Evolutionary conservation across 2,113 vertebrate species (phyloP).

Genomic region (Falcunculus frontatus): DNA sequence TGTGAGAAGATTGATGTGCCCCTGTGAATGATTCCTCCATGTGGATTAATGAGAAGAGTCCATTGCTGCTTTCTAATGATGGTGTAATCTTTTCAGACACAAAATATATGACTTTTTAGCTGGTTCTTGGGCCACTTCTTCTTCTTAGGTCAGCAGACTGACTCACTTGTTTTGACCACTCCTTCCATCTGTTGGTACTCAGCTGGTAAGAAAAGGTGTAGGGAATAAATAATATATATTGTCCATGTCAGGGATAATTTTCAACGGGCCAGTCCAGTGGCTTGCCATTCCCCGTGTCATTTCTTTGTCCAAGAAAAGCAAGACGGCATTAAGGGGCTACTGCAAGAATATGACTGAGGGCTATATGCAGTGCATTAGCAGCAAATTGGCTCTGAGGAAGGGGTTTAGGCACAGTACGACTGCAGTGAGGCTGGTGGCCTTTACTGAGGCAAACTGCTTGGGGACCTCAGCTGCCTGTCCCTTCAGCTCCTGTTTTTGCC

Average conservation of each 20-base stretch:
- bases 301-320: background rate
- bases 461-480: background rate
- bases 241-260: background rate
- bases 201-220: background rate
- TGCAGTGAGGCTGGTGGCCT: background rate
- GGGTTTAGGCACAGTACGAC: accelerated
- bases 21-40: background rate
- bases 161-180: background rate
- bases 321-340: background rate
- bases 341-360: background rate
- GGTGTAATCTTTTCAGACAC: background rate
- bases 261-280: accelerated
- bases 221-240: background rate
- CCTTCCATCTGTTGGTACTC: background rate
- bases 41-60: constrained; percentile 2
- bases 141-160: background rate
- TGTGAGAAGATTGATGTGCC: background rate
- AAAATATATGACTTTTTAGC: background rate
- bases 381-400: background rate
- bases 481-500: background rate
- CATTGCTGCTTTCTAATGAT: background rate
- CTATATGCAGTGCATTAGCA: accelerated
- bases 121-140: background rate
- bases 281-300: background rate
- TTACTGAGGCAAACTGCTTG: background rate